Evolutionary conservation across 2,113 vertebrate species (phyloP).

Genomic region (Phalacrocorax pelagicus): DNA sequence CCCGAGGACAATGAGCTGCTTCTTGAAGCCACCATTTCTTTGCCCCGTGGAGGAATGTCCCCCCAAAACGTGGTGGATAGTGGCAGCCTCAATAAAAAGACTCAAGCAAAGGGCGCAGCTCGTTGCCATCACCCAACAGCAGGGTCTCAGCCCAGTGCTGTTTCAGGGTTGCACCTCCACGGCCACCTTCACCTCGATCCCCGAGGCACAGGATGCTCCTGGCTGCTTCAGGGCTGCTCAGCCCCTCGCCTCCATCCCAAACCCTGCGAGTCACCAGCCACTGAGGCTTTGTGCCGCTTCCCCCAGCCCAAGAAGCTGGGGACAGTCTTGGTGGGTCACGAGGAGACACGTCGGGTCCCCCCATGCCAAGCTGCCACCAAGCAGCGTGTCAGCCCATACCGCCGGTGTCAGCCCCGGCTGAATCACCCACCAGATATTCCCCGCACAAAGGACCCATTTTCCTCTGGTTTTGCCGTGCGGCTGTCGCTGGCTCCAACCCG

Average conservation of each 20-base stretch:
- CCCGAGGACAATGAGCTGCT: constrained; percentile 33
- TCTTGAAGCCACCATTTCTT: not conserved
- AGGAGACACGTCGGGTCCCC: not conserved
- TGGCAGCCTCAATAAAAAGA: not conserved
- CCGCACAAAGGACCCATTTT: constrained; percentile 71
- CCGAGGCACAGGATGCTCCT: not conserved
- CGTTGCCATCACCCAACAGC: rapidly evolving
- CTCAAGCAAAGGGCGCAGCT: not conserved
- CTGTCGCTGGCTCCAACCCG: constrained; percentile 51
- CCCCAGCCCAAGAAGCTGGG: rapidly evolving
- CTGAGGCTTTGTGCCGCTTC: rapidly evolving
- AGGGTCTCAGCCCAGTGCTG: rapidly evolving
- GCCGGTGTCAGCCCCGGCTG: constrained; percentile 36
- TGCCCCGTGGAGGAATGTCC: constrained; percentile 35
- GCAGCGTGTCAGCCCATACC: not conserved
- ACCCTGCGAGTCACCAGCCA: rapidly evolving
- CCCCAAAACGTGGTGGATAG: not conserved
- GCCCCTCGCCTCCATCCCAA: not conserved
- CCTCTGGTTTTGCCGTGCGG: not conserved
- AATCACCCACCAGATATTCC: constrained; percentile 70
- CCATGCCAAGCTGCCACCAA: not conserved
- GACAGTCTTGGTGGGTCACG: rapidly evolving
- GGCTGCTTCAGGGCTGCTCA: not conserved
- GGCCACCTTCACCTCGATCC: rapidly evolving
- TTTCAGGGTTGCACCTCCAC: not conserved